Base-by-base conservation (phyloP, 2,888 invertebrate genomes). In the Hoplodrina ambigua region DNA sequence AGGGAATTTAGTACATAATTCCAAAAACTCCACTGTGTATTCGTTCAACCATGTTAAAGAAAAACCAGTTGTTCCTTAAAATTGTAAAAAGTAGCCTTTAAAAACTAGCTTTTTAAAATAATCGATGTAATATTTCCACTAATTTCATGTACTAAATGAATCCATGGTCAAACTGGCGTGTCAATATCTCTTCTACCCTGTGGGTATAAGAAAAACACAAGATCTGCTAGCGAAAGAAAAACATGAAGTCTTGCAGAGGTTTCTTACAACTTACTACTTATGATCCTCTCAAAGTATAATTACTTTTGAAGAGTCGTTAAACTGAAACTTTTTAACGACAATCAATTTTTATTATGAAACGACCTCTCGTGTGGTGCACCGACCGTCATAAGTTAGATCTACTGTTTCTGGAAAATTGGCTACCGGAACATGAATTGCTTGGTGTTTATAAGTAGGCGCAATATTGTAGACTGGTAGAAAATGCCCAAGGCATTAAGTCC, bases 261-360 rank as follows among this genome's bases (percentile, higher is more conserved):
- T 17, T 17, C 46, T 46, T 46, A 41, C 4, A 46, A 20, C 19
- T 68, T 59, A 46, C n/a, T 46, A 65, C 70, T 81, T 65, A 61
- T 68, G 76, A 71, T 52, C 30, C 50, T 17, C 8, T 46, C 17
- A 37, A 60, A 70, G 61, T 37, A 58, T 66, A 76, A 81, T 78
- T 56, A 63, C 65, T 77, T 78, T 81, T 56, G 63, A 65, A 77
- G 55, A 20, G 71, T 53, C 52, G 44, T 78, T 69, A 66, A 69
- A 61, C 63, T 55, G 50, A 49, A 77, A 81, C 71, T 78, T 78
- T 77, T 81, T 81, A 63, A 81, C 62, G 65, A 46, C 65, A 53
- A 59, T 70, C 55, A 62, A 63, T 76, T 76, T 78, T 78, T 77
- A 81, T 81, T 69, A 41, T 75, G 11, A 54, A 68, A 41, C 15